Percentiles rank a stretch among this genome's conserved stretches.
These are phyloP conservation scores for Phylloscopus whistleri DNA, from an alignment of 2,113 vertebrate species.

Conservation along the genomic window DNA sequence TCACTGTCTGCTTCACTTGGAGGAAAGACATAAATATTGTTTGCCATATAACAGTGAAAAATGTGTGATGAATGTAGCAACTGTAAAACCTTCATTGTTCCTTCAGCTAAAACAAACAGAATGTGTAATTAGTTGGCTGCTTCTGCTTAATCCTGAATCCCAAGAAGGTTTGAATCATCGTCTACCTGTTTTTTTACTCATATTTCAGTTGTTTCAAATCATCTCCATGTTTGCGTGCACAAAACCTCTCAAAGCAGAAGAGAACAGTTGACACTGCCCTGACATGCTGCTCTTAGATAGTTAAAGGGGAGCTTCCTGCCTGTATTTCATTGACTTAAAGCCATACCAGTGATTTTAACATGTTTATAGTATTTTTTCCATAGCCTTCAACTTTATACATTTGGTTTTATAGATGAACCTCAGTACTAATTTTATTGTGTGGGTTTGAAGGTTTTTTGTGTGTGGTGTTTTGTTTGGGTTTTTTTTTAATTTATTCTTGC, in stretches of 20 bases:
- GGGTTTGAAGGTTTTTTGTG: too few species aligned
- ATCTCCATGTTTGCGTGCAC: neutral
- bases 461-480: neutral
- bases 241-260: neutral
- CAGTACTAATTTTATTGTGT: neutral
- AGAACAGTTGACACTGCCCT: neutral
- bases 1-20: conserved; percentile 61
- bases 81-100: conserved; percentile 43
- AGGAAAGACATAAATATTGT: conserved; percentile 64
- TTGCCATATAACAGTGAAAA: conserved; percentile 56
- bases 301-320: neutral
- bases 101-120: conserved; percentile 29
- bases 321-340: neutral
- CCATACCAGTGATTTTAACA: neutral
- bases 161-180: neutral
- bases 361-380: neutral
- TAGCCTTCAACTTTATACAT: neutral
- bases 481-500: neutral
- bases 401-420: neutral
- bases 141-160: conserved; percentile 39
- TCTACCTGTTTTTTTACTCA: neutral
- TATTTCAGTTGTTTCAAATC: neutral
- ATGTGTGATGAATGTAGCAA: conserved; percentile 36
- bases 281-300: neutral
- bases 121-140: conserved; percentile 48